Base-by-base conservation (phyloP, 2,113 vertebrate genomes). In the Oriolus oriolus region DNA sequence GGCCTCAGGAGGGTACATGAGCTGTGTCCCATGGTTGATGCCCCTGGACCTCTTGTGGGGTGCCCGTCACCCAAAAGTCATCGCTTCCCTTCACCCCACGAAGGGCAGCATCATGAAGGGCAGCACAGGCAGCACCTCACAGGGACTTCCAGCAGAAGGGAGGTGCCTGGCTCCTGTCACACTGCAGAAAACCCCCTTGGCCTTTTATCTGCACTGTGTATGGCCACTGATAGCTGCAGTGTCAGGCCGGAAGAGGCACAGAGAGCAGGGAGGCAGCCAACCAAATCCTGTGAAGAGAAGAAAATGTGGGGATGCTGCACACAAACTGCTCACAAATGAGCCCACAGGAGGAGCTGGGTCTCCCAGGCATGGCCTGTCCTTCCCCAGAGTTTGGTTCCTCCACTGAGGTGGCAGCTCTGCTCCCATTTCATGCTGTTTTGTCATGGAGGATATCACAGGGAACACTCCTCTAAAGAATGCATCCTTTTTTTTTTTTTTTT, bases 31-130 rank as follows among this genome's bases (percentile, higher is more conserved):
- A 1, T 0, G 66, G 52, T 8, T 13, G 8, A 20, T 16, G 69
- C 15, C 56, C 23, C n/a, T 18, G 74, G 49, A 42, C 31, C 11
- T 61, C 47, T n/a, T 21, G 26, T 1, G 1, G 42, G 17, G 17
- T 31, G 6, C 31, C 50, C 2, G 0, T 54, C 74, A 59, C 23
- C 39, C 39, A 33, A 68, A 85, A 2, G 0, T 14, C 69, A 53
- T 21, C 0, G 0, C 28, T 44, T 64, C 54, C n/a, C 27, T 91
- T 77, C 28, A 26, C 9, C 47, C 39, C 17, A 2, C 6, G 27
- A 60, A 85, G 20, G 33, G 22, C 59, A 74, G 54, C 13, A 26
- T n/a, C 17, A 2, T 7, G 27, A 60, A 85, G 20, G 33, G 22
- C 59, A 74, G 54, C 13, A 26, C 4, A 0, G 31, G 65, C 10